These are phyloP conservation scores for Eupithecia pulchellata DNA, from an alignment of 2,888 invertebrate genomes.

Conservation along the genomic window DNA sequence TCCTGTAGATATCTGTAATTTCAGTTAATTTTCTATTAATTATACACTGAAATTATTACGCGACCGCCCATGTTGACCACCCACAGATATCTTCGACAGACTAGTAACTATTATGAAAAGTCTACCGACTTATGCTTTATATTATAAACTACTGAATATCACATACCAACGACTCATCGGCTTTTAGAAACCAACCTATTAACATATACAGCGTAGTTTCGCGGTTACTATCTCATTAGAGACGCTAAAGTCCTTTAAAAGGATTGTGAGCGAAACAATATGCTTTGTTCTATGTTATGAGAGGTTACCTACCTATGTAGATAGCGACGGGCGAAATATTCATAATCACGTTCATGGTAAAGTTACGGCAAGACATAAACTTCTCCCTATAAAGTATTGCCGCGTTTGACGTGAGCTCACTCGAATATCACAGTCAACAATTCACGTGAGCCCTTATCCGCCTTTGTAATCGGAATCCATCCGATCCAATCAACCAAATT, in stretches of 20 bases:
- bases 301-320: background rate
- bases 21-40: conserved; percentile 7
- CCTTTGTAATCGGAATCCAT: conserved; percentile 25
- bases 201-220: background rate
- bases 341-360: background rate
- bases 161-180: background rate
- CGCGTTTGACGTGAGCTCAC: background rate
- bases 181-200: background rate
- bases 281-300: background rate
- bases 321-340: background rate
- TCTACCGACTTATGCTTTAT: background rate
- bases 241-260: background rate
- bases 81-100: background rate
- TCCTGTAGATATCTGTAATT: background rate
- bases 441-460: conserved; percentile 8
- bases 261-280: background rate
- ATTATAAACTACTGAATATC: background rate
- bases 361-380: background rate
- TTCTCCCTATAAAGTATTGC: background rate
- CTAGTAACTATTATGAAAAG: background rate
- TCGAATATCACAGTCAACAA: background rate
- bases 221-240: background rate
- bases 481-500: conserved; percentile 47
- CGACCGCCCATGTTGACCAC: conserved; percentile 2
- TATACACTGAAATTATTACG: background rate